These are phyloP conservation scores for Charadrius vociferus DNA, from an alignment of 2,113 vertebrate genomes.

Conservation along the genomic window DNA sequence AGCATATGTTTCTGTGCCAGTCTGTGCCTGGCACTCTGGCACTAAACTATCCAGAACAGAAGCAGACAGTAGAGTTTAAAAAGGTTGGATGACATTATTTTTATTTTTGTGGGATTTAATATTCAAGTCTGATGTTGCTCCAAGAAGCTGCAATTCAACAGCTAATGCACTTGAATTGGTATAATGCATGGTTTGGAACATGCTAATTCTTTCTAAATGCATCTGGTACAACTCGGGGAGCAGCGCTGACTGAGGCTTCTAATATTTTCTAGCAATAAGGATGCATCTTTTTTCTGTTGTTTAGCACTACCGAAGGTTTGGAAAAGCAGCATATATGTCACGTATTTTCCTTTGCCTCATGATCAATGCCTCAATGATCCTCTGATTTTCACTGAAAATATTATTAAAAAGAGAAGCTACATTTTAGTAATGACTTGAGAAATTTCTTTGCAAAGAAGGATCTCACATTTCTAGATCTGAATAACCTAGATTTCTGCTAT, in stretches of 20 bases:
- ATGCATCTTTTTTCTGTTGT: background rate
- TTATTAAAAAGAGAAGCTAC: background rate
- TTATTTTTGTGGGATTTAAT: background rate
- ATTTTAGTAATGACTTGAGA: background rate
- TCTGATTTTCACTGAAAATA: background rate
- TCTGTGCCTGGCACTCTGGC: background rate
- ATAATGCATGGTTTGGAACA: background rate
- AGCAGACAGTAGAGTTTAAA: background rate
- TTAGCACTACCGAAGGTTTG: background rate
- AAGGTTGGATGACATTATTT: background rate
- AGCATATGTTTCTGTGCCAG: background rate
- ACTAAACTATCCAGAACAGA: background rate
- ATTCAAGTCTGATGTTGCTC: background rate
- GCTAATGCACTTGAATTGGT: background rate
- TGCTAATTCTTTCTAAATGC: background rate
- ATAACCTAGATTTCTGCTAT: background rate
- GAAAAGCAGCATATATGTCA: background rate
- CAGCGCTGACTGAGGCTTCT: background rate
- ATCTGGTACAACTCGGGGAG: background rate
- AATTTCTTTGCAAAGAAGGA: background rate
- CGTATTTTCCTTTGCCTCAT: background rate
- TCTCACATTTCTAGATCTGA: background rate
- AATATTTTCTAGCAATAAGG: background rate
- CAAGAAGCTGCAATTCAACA: background rate
- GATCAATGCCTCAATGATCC: background rate